Conservation (phyloP, 2,888 invertebrate genomes). For the Melikaiella ostensackeni region DNA sequence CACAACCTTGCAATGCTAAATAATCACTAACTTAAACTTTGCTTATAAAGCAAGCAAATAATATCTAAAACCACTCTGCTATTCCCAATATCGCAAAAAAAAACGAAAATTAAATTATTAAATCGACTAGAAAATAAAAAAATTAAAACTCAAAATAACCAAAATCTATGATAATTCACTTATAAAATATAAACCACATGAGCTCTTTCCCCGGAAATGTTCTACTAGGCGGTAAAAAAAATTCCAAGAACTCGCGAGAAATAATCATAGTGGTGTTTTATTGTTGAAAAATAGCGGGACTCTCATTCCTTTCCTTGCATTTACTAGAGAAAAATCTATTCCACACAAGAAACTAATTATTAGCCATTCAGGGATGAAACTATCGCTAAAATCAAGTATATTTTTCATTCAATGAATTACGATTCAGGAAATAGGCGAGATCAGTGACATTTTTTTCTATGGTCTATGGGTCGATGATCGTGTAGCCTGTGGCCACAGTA, state of each 20-base stretch:
- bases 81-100: neutral
- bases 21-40: neutral
- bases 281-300: constrained; percentile 40
- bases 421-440: constrained; percentile 5
- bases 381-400: neutral
- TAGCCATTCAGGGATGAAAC: neutral
- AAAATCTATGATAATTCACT: neutral
- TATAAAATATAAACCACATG: neutral
- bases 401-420: neutral
- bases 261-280: constrained; percentile 17
- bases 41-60: neutral
- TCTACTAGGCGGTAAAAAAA: constrained; percentile 10
- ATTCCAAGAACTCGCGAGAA: constrained; percentile 21
- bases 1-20: neutral
- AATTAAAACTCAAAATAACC: neutral
- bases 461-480: constrained; percentile 30
- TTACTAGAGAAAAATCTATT: neutral
- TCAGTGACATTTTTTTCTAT: constrained; percentile 19
- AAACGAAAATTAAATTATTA: neutral
- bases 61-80: neutral
- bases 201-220: neutral
- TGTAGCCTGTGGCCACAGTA: constrained; percentile 20
- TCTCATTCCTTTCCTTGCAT: constrained; percentile 7
- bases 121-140: neutral
- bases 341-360: neutral